These are phyloP conservation scores for Campaea margaritaria DNA, from an alignment of 2,888 invertebrate genomes.

Conservation along the genomic window DNA sequence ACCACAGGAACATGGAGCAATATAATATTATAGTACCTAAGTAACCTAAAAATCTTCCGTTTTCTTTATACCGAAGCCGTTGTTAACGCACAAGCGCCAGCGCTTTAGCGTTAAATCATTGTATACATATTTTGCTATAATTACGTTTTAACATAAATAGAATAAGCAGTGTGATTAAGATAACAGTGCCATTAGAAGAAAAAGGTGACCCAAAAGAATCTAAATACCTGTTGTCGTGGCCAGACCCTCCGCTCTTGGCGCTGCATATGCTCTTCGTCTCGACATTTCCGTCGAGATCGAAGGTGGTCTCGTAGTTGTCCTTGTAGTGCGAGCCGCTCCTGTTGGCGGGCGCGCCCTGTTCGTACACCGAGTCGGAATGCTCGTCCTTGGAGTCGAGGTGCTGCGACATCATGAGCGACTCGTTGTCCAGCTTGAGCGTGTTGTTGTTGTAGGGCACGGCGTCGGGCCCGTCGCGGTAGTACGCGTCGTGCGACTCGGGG, in stretches of 20 bases:
- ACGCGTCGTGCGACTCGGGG: slow-evolving; percentile 86
- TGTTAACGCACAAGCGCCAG: too few species aligned
- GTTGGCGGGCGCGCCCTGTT: slow-evolving; percentile 52
- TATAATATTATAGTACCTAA: too few species aligned
- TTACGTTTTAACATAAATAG: neutral
- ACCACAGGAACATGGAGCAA: too few species aligned
- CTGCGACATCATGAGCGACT: slow-evolving; percentile 77
- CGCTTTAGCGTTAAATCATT: too few species aligned
- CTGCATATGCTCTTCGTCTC: slow-evolving; percentile 96
- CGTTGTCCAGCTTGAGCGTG: slow-evolving; percentile 79
- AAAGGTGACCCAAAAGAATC: slow-evolving; percentile 22
- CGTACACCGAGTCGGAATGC: slow-evolving; percentile 68
- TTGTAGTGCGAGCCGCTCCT: slow-evolving; percentile 82
- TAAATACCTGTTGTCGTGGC: slow-evolving; percentile 91
- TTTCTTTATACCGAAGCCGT: too few species aligned
- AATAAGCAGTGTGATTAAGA: slow-evolving; percentile 3
- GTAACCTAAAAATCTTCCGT: too few species aligned
- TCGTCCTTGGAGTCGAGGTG: slow-evolving; percentile 77
- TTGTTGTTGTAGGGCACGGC: slow-evolving; percentile 77
- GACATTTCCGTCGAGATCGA: slow-evolving; percentile 96
- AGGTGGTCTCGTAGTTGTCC: slow-evolving; percentile 93
- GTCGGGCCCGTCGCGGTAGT: slow-evolving; percentile 66
- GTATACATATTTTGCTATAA: too few species aligned
- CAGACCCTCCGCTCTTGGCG: slow-evolving; percentile 90
- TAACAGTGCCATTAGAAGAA: slow-evolving; percentile 4